Conservation (phyloP, 2,113 vertebrate genomes). For the Turnix velox region DNA sequence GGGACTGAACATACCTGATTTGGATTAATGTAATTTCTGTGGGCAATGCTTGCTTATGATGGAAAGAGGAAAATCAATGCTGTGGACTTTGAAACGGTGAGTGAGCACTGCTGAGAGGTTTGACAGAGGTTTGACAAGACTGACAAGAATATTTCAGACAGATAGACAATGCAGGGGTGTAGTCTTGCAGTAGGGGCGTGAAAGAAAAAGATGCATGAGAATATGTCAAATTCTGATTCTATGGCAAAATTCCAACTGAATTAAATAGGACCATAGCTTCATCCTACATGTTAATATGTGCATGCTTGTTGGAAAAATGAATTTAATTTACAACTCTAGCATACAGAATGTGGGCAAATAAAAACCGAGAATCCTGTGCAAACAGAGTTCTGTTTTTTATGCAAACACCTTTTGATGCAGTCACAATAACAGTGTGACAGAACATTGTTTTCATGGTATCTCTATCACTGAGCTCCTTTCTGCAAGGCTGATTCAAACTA, state of each 20-base stretch:
- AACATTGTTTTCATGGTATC: background rate
- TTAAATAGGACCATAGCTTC: background rate
- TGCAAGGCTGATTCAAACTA: background rate
- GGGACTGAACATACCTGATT: background rate
- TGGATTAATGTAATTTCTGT: background rate
- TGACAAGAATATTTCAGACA: background rate
- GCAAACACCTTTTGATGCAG: background rate
- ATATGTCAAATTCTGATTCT: background rate
- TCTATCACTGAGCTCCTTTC: background rate
- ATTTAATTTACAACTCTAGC: background rate
- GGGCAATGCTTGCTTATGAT: background rate
- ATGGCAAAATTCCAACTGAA: background rate
- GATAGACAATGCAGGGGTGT: background rate
- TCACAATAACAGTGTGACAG: background rate
- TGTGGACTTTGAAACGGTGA: background rate
- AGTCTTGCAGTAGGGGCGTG: background rate
- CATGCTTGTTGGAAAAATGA: background rate
- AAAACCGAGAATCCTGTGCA: background rate
- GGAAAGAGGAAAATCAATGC: background rate
- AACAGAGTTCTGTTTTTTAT: background rate
- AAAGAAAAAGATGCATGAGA: background rate
- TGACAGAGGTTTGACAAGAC: background rate
- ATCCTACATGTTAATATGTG: background rate
- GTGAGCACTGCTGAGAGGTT: background rate
- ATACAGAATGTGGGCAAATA: background rate